A percentile compares a stretch with the other conserved stretches of the same genome.
phyloP scores from a whole-genome alignment of 1,140 invertebrate genomes.

The Drosophila repleta region DNA sequence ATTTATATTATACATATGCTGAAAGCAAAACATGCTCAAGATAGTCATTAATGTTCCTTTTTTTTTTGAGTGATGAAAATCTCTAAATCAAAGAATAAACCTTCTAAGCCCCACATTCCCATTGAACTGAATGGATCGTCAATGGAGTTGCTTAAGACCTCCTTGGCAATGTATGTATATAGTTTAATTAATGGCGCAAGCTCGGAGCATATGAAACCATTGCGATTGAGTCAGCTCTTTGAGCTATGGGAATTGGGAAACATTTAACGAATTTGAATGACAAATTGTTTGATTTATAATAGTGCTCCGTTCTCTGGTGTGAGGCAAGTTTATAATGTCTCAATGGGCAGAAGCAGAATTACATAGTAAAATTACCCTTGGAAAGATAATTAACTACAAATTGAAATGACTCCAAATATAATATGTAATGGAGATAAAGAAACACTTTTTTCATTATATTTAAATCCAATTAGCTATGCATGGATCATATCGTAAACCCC shows the following conservation, averaged over 20 bases:
- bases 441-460: background rate
- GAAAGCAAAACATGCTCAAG: background rate
- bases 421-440: background rate
- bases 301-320: background rate
- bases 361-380: no score
- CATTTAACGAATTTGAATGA: conserved; percentile 45
- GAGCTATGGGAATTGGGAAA: conserved; percentile 12
- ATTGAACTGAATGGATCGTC: background rate
- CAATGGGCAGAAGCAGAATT: background rate
- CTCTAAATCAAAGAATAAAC: background rate
- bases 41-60: background rate
- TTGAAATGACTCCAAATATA: no score
- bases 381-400: no score
- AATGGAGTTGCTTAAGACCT: conserved; percentile 10
- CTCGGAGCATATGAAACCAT: conserved; percentile 21
- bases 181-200: conserved; percentile 22
- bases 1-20: background rate
- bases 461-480: background rate
- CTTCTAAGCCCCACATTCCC: background rate
- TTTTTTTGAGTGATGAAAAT: background rate
- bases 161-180: background rate
- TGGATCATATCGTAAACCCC: background rate
- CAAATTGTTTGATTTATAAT: conserved; percentile 39
- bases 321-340: background rate
- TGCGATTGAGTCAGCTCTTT: conserved; percentile 26